A percentile compares a stretch with the other conserved stretches of the same genome.
Conservation (phyloP, 2,888 invertebrate species). For the Phaedon cochleariae region DNA sequence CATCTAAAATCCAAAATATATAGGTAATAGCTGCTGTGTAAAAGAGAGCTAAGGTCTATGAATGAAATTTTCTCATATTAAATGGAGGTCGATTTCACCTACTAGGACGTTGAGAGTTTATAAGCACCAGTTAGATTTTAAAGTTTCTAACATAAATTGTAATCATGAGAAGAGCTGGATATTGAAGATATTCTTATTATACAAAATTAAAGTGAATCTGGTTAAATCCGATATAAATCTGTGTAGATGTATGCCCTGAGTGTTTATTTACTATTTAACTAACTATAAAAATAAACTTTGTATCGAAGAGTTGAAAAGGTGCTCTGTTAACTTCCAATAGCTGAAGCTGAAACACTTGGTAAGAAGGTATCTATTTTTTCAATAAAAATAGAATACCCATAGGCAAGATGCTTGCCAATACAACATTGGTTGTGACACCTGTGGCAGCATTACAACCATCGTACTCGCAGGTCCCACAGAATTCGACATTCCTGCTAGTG, state of each 20-base stretch:
- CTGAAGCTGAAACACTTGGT: not conserved
- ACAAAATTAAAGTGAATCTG: too few relatives aligned
- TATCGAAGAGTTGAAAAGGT: conserved; percentile 4
- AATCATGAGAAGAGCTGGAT: too few relatives aligned
- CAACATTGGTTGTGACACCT: conserved; percentile 14
- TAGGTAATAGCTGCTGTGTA: too few relatives aligned
- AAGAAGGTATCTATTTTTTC: not conserved
- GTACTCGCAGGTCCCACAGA: conserved; percentile 42
- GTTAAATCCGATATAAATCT: too few relatives aligned
- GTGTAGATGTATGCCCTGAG: not conserved
- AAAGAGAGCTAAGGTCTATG: too few relatives aligned
- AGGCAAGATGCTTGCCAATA: conserved; percentile 30
- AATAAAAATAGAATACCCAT: conserved; percentile 23
- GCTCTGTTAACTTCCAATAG: not conserved
- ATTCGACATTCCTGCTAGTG: conserved; percentile 34
- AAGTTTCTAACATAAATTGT: too few relatives aligned
- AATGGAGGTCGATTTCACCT: too few relatives aligned
- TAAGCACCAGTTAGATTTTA: too few relatives aligned
- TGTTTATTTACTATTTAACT: not conserved
- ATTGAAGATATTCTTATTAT: too few relatives aligned
- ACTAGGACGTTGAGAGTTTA: too few relatives aligned
- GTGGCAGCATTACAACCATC: conserved; percentile 43
- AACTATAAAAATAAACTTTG: not conserved
- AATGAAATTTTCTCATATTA: too few relatives aligned
- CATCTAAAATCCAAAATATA: too few relatives aligned